Percentiles rank a stretch among this genome's conserved stretches.
phyloP scores from a whole-genome alignment of 1,140 invertebrate genomes.

The Drosophila setifemur region DNA sequence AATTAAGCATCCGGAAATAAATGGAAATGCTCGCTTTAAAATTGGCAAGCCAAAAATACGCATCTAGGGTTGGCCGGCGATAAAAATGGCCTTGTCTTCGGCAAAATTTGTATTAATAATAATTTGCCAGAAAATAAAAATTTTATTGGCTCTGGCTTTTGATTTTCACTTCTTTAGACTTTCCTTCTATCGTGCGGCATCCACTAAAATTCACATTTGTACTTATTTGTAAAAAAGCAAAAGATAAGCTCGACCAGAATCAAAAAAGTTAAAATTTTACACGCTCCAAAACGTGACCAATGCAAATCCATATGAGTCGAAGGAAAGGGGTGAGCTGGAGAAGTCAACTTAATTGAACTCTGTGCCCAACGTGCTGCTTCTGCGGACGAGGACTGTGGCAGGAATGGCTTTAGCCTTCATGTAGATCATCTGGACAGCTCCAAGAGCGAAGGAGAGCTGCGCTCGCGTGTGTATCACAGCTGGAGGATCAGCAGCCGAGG shows the following conservation, averaged over 20 bases:
- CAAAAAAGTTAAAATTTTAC: conserved; percentile 68
- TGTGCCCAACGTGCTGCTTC: conserved; percentile 67
- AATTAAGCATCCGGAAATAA: conserved; percentile 74
- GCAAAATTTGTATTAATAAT: conserved; percentile 1
- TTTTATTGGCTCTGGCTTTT: conserved; percentile 22
- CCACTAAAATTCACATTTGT: conserved; percentile 67
- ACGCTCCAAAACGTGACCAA: conserved; percentile 77
- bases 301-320: conserved; percentile 74
- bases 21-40: conserved; percentile 47
- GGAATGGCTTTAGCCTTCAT: conserved; percentile 35
- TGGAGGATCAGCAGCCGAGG: conserved; percentile 57
- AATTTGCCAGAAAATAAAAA: conserved; percentile 16
- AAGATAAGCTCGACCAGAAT: conserved; percentile 1
- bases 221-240: conserved; percentile 65
- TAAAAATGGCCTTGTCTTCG: conserved; percentile 16
- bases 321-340: conserved; percentile 5
- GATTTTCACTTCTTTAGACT: neutral
- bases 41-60: neutral
- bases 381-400: conserved; percentile 23
- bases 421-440: conserved; percentile 67
- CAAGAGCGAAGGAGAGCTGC: conserved; percentile 7
- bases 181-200: neutral
- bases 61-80: conserved; percentile 11
- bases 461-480: conserved; percentile 70
- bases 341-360: conserved; percentile 79